phyloP scores from a whole-genome alignment of 2,888 invertebrate species.

The Lumbricus terrestris region DNA sequence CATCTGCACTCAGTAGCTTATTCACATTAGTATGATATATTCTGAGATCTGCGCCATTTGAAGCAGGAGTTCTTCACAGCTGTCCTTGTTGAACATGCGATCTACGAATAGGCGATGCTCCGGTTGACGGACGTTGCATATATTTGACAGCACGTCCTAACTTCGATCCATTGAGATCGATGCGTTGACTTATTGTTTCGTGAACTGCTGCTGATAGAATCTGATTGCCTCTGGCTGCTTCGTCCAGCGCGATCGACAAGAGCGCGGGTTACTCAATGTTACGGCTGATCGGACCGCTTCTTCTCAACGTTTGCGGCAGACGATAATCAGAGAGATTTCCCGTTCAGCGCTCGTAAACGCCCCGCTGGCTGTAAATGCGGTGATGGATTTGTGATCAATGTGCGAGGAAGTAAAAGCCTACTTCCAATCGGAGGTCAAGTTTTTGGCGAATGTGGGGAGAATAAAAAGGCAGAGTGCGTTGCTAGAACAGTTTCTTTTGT shows the following conservation, averaged over 20 bases:
- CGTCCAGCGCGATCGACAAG: neutral
- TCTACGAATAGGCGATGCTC: no score
- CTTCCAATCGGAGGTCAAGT: neutral
- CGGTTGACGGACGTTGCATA: no score
- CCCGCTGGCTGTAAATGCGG: neutral
- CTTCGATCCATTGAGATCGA: neutral
- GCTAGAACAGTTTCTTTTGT: neutral
- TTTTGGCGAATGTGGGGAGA: neutral
- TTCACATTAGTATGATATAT: neutral
- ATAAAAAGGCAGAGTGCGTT: neutral
- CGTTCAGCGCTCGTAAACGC: neutral
- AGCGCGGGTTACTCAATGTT: neutral
- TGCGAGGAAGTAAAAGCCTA: neutral
- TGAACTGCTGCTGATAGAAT: neutral
- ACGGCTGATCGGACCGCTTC: neutral
- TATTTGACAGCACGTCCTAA: no score
- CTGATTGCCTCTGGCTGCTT: constrained; percentile 3
- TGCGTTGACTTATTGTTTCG: neutral
- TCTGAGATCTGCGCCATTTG: neutral
- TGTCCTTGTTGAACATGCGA: neutral
- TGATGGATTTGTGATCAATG: neutral
- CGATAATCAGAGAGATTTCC: constrained; percentile 3
- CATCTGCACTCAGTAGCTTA: no score
- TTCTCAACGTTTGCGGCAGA: neutral
- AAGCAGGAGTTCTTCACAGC: neutral